Base-by-base conservation (phyloP, 53 echinoderm and acorn worm species). In the Apostichopus leukothele region DNA sequence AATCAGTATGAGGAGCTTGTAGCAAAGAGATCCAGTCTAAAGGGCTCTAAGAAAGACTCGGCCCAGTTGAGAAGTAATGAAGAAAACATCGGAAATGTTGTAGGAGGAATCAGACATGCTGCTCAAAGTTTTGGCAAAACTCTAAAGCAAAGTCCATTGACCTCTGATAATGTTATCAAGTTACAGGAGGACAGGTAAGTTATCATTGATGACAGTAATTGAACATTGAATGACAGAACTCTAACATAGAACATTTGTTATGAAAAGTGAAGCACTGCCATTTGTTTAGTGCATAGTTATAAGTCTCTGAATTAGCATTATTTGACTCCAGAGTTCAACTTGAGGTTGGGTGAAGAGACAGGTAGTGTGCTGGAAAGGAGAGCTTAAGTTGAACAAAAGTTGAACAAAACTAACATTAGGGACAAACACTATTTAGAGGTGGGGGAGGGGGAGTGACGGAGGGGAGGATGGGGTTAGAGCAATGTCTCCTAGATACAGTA, bases 131-230 rank as follows among this genome's bases (percentile, higher is more conserved):
- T 97, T 83, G 83, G 92, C 4, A 97, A 97, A 86, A 95, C 92
- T 63, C 75, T 97, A 67, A 97, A 97, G 89, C 97, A 97, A 89
- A 97, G 94, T 67, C 97, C 97, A 8, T 73, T 97, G 90, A 97
- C 97, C 9, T 74, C 97, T 2, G 97, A 95, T 83, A 97, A 97
- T 81, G 83, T 97, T 5, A 85, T 76, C 63, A 97, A 97, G 90
- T 90, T 94, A 92, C 97, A 97, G 88, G 78, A 89, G 54, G 97
- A 97, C 90, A 95, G 97, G 97, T 85, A 85, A 74, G 14, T 52
- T 22, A 76, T 39, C 77, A 27, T 39, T 39, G 39, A 39, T 39
- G 39, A 39, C 39, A 39, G 39, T 39, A 39, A 3, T 39, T 3
- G 3, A 0, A 39, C 1, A 39, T 39, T 39, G 39, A 39, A 39